Percentiles rank a stretch among this genome's conserved stretches.
Evolutionary conservation across 2,113 vertebrate species (phyloP).

Genomic region (Apaloderma vittatum): DNA sequence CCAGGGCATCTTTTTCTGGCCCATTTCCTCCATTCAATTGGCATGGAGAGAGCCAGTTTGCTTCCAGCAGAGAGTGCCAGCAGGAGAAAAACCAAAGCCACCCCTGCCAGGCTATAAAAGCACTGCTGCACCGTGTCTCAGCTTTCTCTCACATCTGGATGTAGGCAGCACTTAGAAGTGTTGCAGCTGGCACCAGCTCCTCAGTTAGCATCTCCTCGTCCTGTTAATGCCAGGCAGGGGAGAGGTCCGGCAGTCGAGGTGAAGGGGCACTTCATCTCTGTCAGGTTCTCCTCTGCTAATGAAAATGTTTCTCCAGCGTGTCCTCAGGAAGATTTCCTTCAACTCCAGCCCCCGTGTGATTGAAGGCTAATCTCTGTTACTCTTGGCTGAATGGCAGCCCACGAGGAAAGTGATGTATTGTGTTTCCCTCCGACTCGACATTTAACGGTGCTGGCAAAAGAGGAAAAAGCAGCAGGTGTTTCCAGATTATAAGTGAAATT

Average conservation of each 20-base stretch:
- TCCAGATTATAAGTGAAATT: not conserved
- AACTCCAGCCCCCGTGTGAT: not conserved
- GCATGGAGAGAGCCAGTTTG: not conserved
- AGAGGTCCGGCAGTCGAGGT: not conserved
- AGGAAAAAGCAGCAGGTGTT: conserved; percentile 9
- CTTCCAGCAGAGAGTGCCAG: not conserved
- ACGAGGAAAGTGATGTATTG: conserved; percentile 37
- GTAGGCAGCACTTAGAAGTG: not conserved
- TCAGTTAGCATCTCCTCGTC: not conserved
- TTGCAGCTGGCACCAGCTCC: conserved; percentile 17
- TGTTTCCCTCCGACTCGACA: not conserved
- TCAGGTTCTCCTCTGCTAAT: conserved; percentile 47
- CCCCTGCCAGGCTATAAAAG: not conserved
- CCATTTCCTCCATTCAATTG: not conserved
- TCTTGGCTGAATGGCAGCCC: conserved; percentile 43
- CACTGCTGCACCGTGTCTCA: not conserved
- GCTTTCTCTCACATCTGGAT: conserved; percentile 55
- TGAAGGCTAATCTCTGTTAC: conserved; percentile 64
- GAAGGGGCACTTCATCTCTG: conserved; percentile 45
- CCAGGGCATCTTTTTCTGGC: not conserved
- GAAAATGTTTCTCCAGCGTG: conserved; percentile 55
- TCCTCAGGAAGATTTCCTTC: conserved; percentile 42
- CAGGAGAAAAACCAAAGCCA: not conserved
- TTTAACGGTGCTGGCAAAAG: conserved; percentile 14
- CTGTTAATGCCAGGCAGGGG: not conserved